These are phyloP conservation scores for Porphyrio hochstetteri DNA, from an alignment of 2,113 vertebrate species.

Conservation along the genomic window DNA sequence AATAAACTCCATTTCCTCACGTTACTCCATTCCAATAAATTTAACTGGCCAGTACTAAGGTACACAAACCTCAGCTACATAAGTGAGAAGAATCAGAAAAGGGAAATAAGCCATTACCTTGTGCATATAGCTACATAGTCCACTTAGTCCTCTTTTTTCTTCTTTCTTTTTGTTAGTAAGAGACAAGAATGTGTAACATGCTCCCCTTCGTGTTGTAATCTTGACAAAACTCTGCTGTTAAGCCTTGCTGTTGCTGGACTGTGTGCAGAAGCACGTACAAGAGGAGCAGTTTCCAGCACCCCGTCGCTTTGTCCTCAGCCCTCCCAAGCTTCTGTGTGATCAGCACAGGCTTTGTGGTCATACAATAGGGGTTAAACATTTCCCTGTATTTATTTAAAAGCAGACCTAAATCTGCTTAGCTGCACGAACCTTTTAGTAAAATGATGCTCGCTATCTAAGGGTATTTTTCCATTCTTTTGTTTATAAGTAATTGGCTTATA, in stretches of 20 bases:
- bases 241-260: slow-evolving; percentile 37
- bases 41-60: neutral
- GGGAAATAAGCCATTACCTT: slow-evolving; percentile 53
- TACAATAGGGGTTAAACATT: slow-evolving; percentile 92
- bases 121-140: neutral
- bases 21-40: neutral
- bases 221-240: slow-evolving; percentile 60
- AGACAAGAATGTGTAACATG: slow-evolving; percentile 20
- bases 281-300: slow-evolving; percentile 57
- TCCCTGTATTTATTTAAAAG: slow-evolving; percentile 81
- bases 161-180: slow-evolving; percentile 9
- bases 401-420: slow-evolving; percentile 68
- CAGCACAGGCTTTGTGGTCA: slow-evolving; percentile 87
- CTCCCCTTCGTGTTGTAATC: slow-evolving; percentile 54
- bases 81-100: neutral
- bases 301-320: slow-evolving; percentile 58
- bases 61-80: neutral
- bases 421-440: slow-evolving; percentile 58
- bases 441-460: neutral
- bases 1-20: neutral
- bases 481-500: neutral
- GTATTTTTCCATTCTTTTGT: neutral
- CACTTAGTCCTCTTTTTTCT: neutral
- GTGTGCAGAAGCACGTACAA: slow-evolving; percentile 44
- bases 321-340: slow-evolving; percentile 80